Percentiles rank a stretch among this genome's conserved stretches.
These are phyloP conservation scores for Picus viridis DNA, from an alignment of 2,797 vertebrate species.

Conservation along the genomic window DNA sequence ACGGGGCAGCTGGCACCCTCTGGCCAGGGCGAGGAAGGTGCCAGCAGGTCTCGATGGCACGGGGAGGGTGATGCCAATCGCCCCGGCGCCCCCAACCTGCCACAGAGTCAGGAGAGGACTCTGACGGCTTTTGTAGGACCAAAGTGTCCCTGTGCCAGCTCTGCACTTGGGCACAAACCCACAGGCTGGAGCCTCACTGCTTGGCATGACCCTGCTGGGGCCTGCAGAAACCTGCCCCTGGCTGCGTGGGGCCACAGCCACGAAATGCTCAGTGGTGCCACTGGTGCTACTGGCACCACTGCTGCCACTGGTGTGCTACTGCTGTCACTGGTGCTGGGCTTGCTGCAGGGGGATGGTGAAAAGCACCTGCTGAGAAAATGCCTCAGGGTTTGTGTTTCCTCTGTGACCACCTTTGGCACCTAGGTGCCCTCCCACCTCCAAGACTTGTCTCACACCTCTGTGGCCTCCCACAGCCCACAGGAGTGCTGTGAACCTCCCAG, in stretches of 20 bases:
- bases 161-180: no score
- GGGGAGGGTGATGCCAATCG: accelerated
- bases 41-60: accelerated
- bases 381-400: accelerated
- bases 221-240: accelerated
- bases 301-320: no score
- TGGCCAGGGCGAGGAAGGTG: neutral
- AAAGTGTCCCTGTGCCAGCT: no score
- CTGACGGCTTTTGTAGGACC: no score
- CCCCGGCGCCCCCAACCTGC: accelerated
- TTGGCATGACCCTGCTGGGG: neutral
- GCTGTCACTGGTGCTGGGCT: no score
- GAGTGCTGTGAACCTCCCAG: accelerated
- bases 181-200: no score
- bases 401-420: neutral
- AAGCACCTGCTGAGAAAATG: neutral
- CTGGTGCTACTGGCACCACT: no score
- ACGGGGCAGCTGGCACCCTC: neutral
- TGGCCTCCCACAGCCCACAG: neutral
- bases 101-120: neutral
- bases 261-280: accelerated
- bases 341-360: neutral
- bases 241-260: neutral
- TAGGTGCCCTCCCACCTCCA: neutral
- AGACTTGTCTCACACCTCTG: neutral